Conservation (phyloP, 2,888 invertebrate genomes). For the Yponomeuta malinellus region DNA sequence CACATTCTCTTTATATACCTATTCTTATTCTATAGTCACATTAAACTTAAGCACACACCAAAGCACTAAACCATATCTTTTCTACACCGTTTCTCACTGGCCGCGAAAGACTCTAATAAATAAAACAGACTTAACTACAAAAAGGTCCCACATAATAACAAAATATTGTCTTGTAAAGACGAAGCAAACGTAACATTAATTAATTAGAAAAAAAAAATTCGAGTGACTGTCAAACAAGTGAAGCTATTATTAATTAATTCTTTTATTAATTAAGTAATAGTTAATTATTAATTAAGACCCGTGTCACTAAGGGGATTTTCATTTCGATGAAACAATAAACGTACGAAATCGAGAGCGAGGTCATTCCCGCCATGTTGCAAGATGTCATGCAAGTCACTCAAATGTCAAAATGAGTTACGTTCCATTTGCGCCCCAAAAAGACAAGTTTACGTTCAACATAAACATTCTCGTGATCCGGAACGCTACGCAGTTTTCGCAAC, state of each 20-base stretch:
- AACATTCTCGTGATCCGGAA: slow-evolving; percentile 19
- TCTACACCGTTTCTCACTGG: slow-evolving; percentile 59
- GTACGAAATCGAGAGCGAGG: slow-evolving; percentile 9
- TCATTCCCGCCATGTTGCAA: slow-evolving; percentile 9
- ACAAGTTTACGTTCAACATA: slow-evolving; percentile 41
- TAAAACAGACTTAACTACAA: not conserved
- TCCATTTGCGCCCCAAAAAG: slow-evolving; percentile 59
- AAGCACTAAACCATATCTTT: slow-evolving; percentile 57
- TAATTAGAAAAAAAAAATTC: too few relatives aligned
- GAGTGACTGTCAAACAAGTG: too few relatives aligned
- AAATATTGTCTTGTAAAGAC: too few relatives aligned
- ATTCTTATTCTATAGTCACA: slow-evolving; percentile 1
- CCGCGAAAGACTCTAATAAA: slow-evolving; percentile 38
- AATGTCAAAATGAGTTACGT: slow-evolving; percentile 21
- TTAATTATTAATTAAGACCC: not conserved
- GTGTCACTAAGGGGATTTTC: not conserved
- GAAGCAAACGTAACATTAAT: too few relatives aligned
- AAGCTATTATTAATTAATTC: too few relatives aligned
- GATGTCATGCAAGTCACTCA: not conserved
- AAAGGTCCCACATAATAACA: too few relatives aligned
- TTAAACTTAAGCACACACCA: slow-evolving; percentile 43
- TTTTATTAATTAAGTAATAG: not conserved
- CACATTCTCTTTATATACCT: slow-evolving; percentile 29
- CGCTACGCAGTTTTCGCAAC: not conserved
- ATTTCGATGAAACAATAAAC: slow-evolving; percentile 5